Evolutionary conservation across 2,797 vertebrate species (phyloP).

Genomic region (Serranus cabrilla): DNA sequence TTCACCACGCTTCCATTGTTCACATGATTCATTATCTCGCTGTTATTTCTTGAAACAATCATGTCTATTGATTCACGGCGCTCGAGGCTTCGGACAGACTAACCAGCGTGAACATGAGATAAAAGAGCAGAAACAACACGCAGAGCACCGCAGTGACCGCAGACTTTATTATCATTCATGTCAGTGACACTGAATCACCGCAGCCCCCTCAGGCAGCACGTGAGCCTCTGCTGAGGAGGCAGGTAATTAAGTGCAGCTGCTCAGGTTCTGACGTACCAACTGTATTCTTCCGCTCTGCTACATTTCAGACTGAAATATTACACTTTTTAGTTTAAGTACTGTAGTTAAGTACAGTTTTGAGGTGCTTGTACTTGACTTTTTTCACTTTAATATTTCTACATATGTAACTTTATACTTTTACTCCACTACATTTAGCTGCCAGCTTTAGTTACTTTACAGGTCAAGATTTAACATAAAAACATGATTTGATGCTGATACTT

Average conservation of each 20-base stretch:
- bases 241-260: not conserved
- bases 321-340: not conserved
- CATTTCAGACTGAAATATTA: no score
- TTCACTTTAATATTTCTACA: not conserved
- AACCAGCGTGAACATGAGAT: constrained; percentile 30
- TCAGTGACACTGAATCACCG: no score
- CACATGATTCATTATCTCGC: constrained; percentile 28
- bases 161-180: no score
- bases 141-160: no score
- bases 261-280: no score
- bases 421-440: no score
- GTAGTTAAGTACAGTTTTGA: not conserved
- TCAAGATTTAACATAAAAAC: not conserved
- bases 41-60: constrained; percentile 33
- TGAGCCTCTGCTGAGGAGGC: no score
- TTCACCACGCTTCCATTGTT: constrained; percentile 24
- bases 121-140: constrained; percentile 29
- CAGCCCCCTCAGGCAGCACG: not conserved
- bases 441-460: not conserved
- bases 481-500: not conserved
- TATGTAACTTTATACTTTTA: not conserved
- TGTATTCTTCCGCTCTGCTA: no score
- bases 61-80: constrained; percentile 25
- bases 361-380: not conserved
- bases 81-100: not conserved